Evolutionary conservation across 2,888 invertebrate genomes (phyloP).

Genomic region (Macrosiphum euphorbiae): DNA sequence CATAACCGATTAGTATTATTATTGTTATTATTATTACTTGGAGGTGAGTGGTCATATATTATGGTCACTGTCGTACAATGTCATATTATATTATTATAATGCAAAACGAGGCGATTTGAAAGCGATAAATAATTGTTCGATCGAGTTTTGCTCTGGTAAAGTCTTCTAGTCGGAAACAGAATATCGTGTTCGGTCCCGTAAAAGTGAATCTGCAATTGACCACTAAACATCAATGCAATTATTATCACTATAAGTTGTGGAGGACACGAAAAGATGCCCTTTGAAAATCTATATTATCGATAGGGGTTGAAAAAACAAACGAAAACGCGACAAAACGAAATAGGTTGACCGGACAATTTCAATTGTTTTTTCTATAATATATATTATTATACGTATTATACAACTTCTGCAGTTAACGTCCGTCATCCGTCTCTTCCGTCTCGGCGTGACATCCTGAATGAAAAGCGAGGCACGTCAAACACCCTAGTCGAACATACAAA

Average conservation of each 20-base stretch:
- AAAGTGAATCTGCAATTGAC: neutral
- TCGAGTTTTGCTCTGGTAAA: no score
- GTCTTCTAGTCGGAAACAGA: no score
- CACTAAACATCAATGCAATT: neutral
- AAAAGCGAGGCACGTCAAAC: neutral
- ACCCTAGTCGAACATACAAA: no score
- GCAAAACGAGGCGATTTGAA: no score
- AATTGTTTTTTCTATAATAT: neutral
- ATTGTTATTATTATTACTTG: neutral
- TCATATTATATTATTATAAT: no score
- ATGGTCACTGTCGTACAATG: no score
- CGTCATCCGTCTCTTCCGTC: neutral
- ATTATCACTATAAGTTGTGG: neutral
- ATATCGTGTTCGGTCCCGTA: neutral
- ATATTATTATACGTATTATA: no score
- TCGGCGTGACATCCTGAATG: neutral
- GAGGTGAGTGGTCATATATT: no score
- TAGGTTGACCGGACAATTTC: no score
- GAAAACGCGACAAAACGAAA: neutral
- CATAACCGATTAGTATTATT: neutral
- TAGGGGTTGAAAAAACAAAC: neutral
- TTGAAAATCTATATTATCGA: neutral
- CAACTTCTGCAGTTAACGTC: neutral
- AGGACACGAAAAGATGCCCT: neutral
- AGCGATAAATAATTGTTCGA: no score